phyloP scores from a whole-genome alignment of 2,888 invertebrate genomes.

The Ectemnius lituratus region DNA sequence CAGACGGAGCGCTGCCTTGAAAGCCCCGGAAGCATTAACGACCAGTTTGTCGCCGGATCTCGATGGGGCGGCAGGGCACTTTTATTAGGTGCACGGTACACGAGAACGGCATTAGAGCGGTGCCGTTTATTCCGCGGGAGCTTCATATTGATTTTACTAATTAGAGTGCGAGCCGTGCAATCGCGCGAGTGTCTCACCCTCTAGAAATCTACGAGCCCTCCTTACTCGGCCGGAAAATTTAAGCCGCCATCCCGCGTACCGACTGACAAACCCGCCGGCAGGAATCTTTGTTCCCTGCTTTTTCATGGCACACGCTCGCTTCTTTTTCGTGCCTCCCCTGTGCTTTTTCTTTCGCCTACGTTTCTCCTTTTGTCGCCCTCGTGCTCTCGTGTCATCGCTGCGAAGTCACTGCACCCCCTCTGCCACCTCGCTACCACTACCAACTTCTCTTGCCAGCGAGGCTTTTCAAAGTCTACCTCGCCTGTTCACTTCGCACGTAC shows the following conservation, averaged over 20 bases:
- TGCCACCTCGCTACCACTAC: too few species aligned
- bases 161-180: constrained; percentile 50
- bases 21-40: constrained; percentile 10
- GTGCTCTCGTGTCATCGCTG: neutral
- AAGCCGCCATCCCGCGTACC: neutral
- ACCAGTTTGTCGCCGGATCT: constrained; percentile 51
- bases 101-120: constrained; percentile 52
- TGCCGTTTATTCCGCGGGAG: constrained; percentile 63
- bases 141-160: constrained; percentile 72
- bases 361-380: constrained; percentile 10
- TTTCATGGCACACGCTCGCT: neutral
- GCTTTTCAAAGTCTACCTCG: neutral
- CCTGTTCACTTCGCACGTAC: neutral
- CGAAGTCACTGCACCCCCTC: neutral
- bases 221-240: constrained; percentile 3
- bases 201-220: constrained; percentile 3
- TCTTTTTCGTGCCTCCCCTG: constrained; percentile 10
- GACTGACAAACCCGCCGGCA: constrained; percentile 5
- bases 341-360: constrained; percentile 8
- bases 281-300: neutral
- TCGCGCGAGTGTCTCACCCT: constrained; percentile 19
- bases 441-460: too few species aligned
- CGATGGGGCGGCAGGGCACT: constrained; percentile 36
- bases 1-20: constrained; percentile 1
- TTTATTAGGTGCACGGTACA: constrained; percentile 55